phyloP scores from a whole-genome alignment of 2,888 invertebrate species.

The Camptogramma bilineatum region DNA sequence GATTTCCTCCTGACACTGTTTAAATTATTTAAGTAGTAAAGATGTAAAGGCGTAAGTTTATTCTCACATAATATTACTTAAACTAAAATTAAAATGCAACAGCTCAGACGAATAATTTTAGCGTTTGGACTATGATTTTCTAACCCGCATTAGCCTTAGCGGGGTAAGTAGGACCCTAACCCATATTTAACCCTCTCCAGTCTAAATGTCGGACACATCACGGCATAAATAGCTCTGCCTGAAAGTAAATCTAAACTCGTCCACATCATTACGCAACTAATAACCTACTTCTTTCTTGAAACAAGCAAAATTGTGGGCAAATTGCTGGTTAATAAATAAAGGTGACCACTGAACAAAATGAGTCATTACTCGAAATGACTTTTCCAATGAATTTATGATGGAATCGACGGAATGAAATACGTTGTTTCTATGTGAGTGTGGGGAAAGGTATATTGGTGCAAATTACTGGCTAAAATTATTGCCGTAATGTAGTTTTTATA shows the following conservation, averaged over 20 bases:
- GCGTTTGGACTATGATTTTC: neutral
- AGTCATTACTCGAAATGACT: conserved; percentile 48
- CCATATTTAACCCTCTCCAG: neutral
- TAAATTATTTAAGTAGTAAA: no score
- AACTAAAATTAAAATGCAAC: no score
- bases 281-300: conserved; percentile 12
- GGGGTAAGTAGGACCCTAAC: neutral
- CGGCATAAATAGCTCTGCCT: neutral
- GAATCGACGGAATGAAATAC: conserved; percentile 10
- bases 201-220: neutral
- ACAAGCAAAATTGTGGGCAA: conserved; percentile 12
- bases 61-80: no score
- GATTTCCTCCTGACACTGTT: no score
- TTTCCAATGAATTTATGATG: conserved; percentile 47
- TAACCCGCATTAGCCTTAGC: neutral
- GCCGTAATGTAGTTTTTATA: neutral
- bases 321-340: conserved; percentile 37
- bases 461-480: conserved; percentile 1
- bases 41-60: no score
- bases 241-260: neutral
- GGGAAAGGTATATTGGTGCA: conserved; percentile 1
- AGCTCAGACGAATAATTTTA: neutral
- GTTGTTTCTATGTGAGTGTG: conserved; percentile 7
- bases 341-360: conserved; percentile 42
- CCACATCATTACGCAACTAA: conserved; percentile 13